Evolutionary conservation across 1,140 invertebrate species (phyloP).

Genomic region (Epicauta chinensis): DNA sequence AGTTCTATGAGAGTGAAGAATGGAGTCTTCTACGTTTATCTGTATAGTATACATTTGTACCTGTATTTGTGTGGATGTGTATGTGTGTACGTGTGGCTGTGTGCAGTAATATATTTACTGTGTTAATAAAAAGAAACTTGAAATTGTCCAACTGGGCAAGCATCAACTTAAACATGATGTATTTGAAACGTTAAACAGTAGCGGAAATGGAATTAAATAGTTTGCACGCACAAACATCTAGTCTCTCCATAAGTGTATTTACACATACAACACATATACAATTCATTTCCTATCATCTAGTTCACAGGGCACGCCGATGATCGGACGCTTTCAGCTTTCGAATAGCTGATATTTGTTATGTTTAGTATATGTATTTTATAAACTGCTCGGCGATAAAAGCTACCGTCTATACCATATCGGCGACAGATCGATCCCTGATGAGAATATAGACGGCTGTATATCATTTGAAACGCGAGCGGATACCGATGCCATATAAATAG

Average conservation of each 20-base stretch:
- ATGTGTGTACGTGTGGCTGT: too few species aligned
- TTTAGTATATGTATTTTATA: conserved; percentile 1
- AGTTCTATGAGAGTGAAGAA: neutral
- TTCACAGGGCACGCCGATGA: conserved; percentile 16
- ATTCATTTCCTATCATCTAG: conserved; percentile 21
- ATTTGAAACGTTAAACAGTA: conserved; percentile 7
- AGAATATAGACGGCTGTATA: conserved; percentile 8
- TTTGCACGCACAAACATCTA: conserved; percentile 14
- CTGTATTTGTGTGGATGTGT: too few species aligned
- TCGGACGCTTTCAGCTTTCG: neutral
- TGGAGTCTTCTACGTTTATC: neutral
- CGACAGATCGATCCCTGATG: conserved; percentile 16
- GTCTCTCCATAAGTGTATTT: conserved; percentile 11
- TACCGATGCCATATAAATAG: too few species aligned
- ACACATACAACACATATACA: neutral
- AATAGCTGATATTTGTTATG: too few species aligned
- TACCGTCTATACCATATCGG: conserved; percentile 13
- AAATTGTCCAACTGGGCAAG: neutral
- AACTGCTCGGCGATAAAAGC: conserved; percentile 8
- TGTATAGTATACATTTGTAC: too few species aligned
- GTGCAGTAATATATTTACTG: too few species aligned
- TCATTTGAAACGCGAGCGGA: too few species aligned
- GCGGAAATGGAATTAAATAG: conserved; percentile 8
- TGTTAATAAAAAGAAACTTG: conserved; percentile 5
- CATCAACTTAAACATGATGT: conserved; percentile 7